phyloP scores from a whole-genome alignment of 2,113 vertebrate species.

The Pygoscelis adeliae region DNA sequence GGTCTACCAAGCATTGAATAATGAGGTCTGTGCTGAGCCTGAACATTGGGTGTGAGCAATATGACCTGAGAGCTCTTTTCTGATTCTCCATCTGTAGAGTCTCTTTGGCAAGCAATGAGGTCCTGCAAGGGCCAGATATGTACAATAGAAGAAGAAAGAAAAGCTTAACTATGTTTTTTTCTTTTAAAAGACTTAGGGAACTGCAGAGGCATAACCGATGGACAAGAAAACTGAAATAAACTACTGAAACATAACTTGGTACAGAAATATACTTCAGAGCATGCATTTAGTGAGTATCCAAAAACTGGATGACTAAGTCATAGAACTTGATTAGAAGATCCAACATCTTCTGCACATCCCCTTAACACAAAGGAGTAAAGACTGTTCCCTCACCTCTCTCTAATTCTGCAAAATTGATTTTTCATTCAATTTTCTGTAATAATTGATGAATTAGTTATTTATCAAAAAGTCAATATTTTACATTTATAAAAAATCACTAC shows the following conservation, averaged over 20 bases:
- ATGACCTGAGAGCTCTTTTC: background rate
- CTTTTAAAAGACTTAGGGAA: background rate
- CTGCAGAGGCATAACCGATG: background rate
- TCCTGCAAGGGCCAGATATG: background rate
- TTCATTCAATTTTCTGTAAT: background rate
- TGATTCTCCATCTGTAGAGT: background rate
- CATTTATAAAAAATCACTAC: background rate
- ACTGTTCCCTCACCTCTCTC: background rate
- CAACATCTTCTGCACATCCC: background rate
- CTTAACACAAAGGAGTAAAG: background rate
- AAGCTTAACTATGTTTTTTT: background rate
- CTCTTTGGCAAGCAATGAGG: background rate
- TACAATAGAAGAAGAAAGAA: background rate
- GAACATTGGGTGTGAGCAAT: rapidly evolving
- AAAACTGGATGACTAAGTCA: background rate
- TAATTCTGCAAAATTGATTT: background rate
- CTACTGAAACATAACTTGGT: background rate
- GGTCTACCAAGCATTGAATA: background rate
- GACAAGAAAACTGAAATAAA: background rate
- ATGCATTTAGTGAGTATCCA: background rate
- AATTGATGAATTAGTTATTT: background rate
- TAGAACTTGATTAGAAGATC: background rate
- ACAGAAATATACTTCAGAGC: background rate
- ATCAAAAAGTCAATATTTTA: background rate
- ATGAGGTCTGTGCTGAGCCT: background rate